A percentile compares a stretch with the other conserved stretches of the same genome.
Evolutionary conservation across 2,113 vertebrate genomes (phyloP).

Genomic region (Chlorodrepanis virens): DNA sequence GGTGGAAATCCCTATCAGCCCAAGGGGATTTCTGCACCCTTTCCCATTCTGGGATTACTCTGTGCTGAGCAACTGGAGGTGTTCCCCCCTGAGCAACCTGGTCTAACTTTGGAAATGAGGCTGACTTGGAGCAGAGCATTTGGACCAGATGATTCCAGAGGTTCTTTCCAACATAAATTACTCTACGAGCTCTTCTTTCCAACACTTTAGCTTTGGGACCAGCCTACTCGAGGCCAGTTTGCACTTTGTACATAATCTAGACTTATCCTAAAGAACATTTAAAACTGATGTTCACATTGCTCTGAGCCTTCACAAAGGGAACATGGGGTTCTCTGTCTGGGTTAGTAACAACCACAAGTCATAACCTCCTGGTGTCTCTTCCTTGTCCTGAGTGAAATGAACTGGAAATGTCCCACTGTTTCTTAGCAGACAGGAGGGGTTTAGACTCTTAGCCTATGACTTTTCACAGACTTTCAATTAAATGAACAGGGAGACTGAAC

Average conservation of each 20-base stretch:
- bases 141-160: neutral
- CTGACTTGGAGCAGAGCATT: neutral
- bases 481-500: neutral
- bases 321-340: neutral
- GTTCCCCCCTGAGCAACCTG: neutral
- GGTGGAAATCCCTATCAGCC: neutral
- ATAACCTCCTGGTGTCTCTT: neutral
- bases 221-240: neutral
- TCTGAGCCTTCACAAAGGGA: neutral
- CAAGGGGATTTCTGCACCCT: neutral
- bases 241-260: neutral
- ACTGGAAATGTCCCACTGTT: neutral
- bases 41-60: neutral
- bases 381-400: neutral
- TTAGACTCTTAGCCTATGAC: neutral
- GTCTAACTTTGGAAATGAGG: neutral
- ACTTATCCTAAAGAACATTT: neutral
- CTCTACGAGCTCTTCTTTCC: neutral
- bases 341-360: neutral
- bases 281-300: neutral
- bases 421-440: neutral
- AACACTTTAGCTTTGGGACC: neutral
- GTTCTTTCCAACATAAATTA: neutral
- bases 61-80: neutral
- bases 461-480: neutral